Percentiles rank a stretch among this genome's conserved stretches.
Evolutionary conservation across 2,113 vertebrate genomes (phyloP).

Genomic region (Paracanthobrama guichenoti): DNA sequence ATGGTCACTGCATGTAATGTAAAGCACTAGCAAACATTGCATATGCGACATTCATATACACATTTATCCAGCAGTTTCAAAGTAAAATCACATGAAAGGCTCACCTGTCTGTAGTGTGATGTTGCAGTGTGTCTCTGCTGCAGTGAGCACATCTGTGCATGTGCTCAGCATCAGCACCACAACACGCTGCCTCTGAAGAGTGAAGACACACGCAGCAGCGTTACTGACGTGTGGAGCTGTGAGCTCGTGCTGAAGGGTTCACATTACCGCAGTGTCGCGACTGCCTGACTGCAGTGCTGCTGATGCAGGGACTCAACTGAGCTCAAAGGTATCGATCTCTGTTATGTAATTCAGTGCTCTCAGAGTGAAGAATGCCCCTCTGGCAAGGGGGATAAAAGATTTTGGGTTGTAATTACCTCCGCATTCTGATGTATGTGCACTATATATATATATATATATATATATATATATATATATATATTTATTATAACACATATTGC

Average conservation of each 20-base stretch:
- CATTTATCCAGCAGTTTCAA: background rate
- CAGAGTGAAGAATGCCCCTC: background rate
- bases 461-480: background rate
- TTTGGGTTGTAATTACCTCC: background rate
- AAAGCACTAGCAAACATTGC: background rate
- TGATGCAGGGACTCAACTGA: slow-evolving; percentile 32
- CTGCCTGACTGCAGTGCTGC: slow-evolving; percentile 22
- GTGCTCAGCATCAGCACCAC: slow-evolving; percentile 24
- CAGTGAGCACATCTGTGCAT: background rate
- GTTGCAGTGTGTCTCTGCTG: background rate
- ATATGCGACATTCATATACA: background rate
- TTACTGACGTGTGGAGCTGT: background rate
- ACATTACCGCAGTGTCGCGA: slow-evolving; percentile 39
- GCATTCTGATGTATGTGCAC: no score
- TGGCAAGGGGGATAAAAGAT: background rate
- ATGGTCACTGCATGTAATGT: background rate
- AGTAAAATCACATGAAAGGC: background rate
- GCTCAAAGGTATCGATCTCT: slow-evolving; percentile 29
- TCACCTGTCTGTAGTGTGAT: background rate
- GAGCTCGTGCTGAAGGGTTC: slow-evolving; percentile 8
- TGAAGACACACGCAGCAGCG: background rate
- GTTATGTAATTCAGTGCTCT: slow-evolving; percentile 36
- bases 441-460: background rate
- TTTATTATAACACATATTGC: background rate
- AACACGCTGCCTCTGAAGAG: background rate